Evolutionary conservation across 2,888 invertebrate genomes (phyloP), one percentile per base, ranked within the genome.

Genomic region (Brassicogethes aeneus): DNA sequence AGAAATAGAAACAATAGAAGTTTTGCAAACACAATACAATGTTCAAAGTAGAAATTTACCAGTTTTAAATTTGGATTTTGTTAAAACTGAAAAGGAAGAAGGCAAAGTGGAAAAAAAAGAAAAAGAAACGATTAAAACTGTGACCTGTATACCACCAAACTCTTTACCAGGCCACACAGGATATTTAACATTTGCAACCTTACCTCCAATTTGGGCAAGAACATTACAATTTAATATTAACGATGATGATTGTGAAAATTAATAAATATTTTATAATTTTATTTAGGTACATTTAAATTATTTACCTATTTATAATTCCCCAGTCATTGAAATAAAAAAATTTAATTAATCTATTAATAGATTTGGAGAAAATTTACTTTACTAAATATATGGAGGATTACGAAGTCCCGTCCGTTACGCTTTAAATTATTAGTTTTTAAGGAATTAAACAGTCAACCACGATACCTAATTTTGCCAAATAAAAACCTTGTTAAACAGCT

Each of bases 151-250:
- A 2, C 82, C 88, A 56, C 83, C 89, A 3, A 61, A 72, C 45
- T 76, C 77, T 50, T 79, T 83, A 59, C 86, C 93, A 1, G 96
- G 96, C 0, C 97, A 99, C 68, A 97, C 97, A 3, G 97, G 97
- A 2, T 97, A 88, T 70, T 75, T 99, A 47, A 97, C 96, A 12
- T 87, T 93, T 61, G 95, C 94, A 2, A 89, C 94, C 1, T 70
- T 93, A 37, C 87, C 86, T 7, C 85, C 86, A 0, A 44, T 68
- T 7, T 76, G 73, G 71, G 60, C 71, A 52, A 66, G 75, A 49
- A 60, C 46, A 42, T 34, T 57, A n/a, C 52, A 53, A 16, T 46
- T 55, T 39, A 47, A 41, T 36, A 17, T 45, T 2, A 47, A 45
- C n/a, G n/a, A n/a, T 32, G 17, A 46, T 23, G 31, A 37, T 14